These are phyloP conservation scores for Lepus townsendii DNA, from an alignment of 2,797 vertebrate genomes.

Conservation along the genomic window DNA sequence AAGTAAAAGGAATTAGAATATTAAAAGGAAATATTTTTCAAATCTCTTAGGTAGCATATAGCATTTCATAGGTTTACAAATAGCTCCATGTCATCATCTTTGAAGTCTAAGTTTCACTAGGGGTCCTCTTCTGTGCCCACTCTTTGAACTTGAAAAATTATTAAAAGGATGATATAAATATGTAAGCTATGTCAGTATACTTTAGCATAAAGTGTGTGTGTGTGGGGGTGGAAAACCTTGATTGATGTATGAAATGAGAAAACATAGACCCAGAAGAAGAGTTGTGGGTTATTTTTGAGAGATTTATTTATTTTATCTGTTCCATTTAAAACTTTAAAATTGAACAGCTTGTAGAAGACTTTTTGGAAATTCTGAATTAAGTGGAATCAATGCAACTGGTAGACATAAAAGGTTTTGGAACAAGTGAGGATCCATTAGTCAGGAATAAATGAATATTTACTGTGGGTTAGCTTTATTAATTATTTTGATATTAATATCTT, in stretches of 20 bases:
- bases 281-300: background rate
- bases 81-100: background rate
- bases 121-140: background rate
- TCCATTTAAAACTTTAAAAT: background rate
- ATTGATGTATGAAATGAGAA: background rate
- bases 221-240: background rate
- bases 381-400: background rate
- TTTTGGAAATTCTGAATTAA: background rate
- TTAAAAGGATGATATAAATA: background rate
- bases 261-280: background rate
- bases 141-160: background rate
- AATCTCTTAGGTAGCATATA: background rate
- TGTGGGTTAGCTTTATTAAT: too few relatives aligned
- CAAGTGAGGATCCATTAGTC: background rate
- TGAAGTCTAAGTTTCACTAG: background rate
- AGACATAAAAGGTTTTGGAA: background rate
- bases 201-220: background rate
- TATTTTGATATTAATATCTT: too few relatives aligned
- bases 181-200: background rate
- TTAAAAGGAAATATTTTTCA: background rate
- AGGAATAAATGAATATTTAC: background rate
- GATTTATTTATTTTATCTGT: background rate
- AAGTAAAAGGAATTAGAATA: background rate
- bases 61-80: background rate
- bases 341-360: background rate